These are phyloP conservation scores for Hirtodrosophila alboralis DNA, from an alignment of 2,888 invertebrate species.

Conservation along the genomic window DNA sequence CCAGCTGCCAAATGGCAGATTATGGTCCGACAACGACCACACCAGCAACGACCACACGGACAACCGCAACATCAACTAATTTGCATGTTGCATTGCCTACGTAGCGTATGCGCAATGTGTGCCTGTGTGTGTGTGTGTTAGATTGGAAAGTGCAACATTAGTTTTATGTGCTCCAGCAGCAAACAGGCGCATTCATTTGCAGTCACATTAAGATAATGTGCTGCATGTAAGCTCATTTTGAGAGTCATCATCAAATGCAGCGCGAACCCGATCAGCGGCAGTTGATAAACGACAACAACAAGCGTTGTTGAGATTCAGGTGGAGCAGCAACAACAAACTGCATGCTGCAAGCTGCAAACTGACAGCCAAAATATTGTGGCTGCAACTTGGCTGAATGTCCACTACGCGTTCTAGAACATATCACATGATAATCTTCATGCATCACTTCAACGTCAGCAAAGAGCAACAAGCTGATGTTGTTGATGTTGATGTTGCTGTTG, in stretches of 20 bases:
- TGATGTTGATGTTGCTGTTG: constrained; percentile 43
- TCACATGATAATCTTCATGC: constrained; percentile 81
- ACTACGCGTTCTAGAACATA: constrained; percentile 71
- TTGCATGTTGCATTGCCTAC: constrained; percentile 38
- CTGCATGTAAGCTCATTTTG: constrained; percentile 67
- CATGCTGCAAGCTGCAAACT: constrained; percentile 41
- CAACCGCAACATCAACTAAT: constrained; percentile 44
- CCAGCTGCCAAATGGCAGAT: constrained; percentile 68
- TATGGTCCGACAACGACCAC: constrained; percentile 58
- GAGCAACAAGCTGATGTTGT: constrained; percentile 48
- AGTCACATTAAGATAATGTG: constrained; percentile 79
- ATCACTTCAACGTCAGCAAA: constrained; percentile 73
- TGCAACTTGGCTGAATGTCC: constrained; percentile 38
- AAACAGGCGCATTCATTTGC: constrained; percentile 67
- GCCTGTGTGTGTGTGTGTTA: not conserved
- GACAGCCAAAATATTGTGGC: constrained; percentile 63
- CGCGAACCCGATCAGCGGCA: constrained; percentile 56
- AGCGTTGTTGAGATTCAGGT: constrained; percentile 31
- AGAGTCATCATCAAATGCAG: constrained; percentile 72
- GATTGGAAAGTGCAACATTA: constrained; percentile 18
- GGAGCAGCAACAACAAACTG: constrained; percentile 41
- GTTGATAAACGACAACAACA: constrained; percentile 75
- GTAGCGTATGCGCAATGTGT: constrained; percentile 48
- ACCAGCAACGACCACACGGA: constrained; percentile 15
- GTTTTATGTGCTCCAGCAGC: constrained; percentile 38